Base-by-base conservation (phyloP, 2,797 vertebrate species). In the Spheniscus humboldti region DNA sequence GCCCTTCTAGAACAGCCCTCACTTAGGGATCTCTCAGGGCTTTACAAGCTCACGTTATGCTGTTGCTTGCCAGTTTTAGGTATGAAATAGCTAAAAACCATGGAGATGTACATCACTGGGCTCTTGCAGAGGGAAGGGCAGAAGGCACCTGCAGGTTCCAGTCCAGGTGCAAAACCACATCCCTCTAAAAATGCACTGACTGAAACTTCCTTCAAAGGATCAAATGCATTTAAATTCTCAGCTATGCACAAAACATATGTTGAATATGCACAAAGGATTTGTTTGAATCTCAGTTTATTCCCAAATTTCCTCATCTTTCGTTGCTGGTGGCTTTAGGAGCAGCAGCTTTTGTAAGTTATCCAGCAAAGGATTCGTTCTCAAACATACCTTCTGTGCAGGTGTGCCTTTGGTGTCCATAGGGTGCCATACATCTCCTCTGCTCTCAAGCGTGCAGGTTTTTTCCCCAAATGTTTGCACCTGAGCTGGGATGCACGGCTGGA, bases 121-220 rank as follows among this genome's bases (percentile, higher is more conserved):
- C 41, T 88, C 7, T 11, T n/a, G 41, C 41, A 77, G 35, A 79
- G 37, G 37, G 37, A 60, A 76, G 52, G 41, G 31, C 41, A 93
- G 74, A 50, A 35, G 30, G 37, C 19, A 83, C 22, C 43, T 63
- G 10, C 24, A 45, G 31, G 48, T 74, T 74, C 47, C 31, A 52
- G 37, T 27, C 20, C 41, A 52, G 52, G 43, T 1, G 0, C 67
- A 53, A 35, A 68, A 56, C 16, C 28, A 24, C 5, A 2, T 56
- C 16, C 35, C 35, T 86, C 23, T 64, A 16, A 66, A 80, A n/a
- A 25, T 1, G 0, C 31, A 30, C 57, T 0, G 2, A 37, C n/a
- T 73, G 47, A 64, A 86, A 60, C 20, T 53, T 67, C 69, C n/a
- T 78, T 43, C 43, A 83, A 60, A 84, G 37, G 22, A 41, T 1